Conservation (phyloP, 2,888 invertebrate species). For the Ceratothoa steindachneri region DNA sequence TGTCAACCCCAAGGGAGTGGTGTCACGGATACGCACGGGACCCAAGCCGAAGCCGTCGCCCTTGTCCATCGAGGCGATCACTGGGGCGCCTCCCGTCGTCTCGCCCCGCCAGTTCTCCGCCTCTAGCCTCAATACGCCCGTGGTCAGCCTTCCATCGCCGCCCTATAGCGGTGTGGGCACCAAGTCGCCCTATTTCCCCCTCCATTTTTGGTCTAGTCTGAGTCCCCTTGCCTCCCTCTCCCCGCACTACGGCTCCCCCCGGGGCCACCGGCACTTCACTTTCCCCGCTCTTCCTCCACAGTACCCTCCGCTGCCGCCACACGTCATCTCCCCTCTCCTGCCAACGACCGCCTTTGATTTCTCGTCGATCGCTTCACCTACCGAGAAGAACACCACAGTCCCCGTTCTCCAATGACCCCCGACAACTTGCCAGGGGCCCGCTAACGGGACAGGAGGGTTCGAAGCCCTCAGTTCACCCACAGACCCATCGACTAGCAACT, state of each 20-base stretch:
- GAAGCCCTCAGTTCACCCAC: neutral
- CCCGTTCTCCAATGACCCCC: constrained; percentile 39
- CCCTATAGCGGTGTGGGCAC: constrained; percentile 45
- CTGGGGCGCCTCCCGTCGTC: constrained; percentile 46
- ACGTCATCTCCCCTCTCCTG: constrained; percentile 31
- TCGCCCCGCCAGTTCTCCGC: constrained; percentile 48
- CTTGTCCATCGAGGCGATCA: constrained; percentile 48
- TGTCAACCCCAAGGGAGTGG: neutral
- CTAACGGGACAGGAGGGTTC: neutral
- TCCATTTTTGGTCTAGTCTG: constrained; percentile 48
- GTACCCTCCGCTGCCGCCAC: constrained; percentile 31
- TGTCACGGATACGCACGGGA: constrained; percentile 26
- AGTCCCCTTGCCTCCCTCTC: constrained; percentile 46
- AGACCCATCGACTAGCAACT: too few relatives aligned
- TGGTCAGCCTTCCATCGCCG: constrained; percentile 48
- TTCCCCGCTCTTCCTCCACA: constrained; percentile 38
- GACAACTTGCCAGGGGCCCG: neutral
- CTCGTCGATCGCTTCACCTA: constrained; percentile 32
- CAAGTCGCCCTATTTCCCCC: constrained; percentile 47
- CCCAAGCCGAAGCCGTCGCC: constrained; percentile 49
- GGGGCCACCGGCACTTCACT: constrained; percentile 41
- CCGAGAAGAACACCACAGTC: constrained; percentile 29
- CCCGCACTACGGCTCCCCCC: constrained; percentile 46
- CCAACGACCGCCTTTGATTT: constrained; percentile 37
- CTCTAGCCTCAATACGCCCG: constrained; percentile 49